Percentiles rank a stretch among this genome's conserved stretches.
phyloP scores from a whole-genome alignment of 2,888 invertebrate genomes.

The Chloromyia formosa region DNA sequence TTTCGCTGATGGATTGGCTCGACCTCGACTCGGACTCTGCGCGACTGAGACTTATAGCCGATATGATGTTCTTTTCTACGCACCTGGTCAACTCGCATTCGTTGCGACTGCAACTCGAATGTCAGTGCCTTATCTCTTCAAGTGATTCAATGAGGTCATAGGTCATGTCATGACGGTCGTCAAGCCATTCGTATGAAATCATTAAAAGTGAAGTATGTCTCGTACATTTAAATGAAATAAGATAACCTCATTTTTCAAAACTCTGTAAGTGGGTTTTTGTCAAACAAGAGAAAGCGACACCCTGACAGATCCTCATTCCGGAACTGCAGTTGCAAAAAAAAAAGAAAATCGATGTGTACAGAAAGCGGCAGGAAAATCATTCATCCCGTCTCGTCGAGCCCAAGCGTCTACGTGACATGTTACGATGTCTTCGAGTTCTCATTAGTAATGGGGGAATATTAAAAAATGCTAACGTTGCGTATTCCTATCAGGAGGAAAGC shows the following conservation, averaged over 20 bases:
- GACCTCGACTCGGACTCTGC: no score
- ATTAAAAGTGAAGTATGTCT: neutral
- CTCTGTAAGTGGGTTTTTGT: neutral
- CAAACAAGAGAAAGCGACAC: neutral
- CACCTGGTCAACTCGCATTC: no score
- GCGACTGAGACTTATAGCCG: no score
- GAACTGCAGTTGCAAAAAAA: neutral
- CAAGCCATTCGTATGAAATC: neutral
- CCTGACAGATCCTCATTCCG: neutral
- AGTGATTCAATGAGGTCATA: no score
- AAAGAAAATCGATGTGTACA: neutral
- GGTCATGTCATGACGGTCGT: no score
- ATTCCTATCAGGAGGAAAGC: neutral
- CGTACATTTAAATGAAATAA: neutral
- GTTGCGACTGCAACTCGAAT: no score
- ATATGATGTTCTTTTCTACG: no score
- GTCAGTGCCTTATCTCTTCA: no score
- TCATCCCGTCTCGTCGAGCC: no score
- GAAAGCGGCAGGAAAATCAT: neutral
- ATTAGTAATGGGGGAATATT: slow-evolving; percentile 18
- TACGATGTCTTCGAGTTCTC: slow-evolving; percentile 11
- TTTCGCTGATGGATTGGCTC: no score
- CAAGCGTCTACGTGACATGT: neutral
- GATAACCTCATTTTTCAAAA: slow-evolving; percentile 15
- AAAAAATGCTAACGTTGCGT: neutral